A percentile compares a stretch with the other conserved stretches of the same genome.
phyloP scores from a whole-genome alignment of 2,888 invertebrate species.

The Melanophora roralis region DNA sequence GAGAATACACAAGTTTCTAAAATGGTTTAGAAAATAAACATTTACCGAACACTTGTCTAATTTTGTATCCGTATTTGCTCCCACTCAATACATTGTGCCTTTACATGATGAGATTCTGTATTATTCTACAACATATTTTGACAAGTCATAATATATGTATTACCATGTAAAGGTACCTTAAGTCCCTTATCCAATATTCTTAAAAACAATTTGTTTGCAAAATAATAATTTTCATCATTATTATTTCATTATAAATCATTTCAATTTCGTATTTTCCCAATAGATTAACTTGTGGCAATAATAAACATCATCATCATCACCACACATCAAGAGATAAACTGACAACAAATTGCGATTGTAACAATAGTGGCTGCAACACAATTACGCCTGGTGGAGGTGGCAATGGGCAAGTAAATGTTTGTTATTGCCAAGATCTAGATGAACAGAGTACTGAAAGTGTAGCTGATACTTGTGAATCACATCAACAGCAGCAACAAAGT shows the following conservation, averaged over 20 bases:
- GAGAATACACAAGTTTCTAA: no score
- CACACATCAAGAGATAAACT: slow-evolving; percentile 59
- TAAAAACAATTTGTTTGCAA: slow-evolving; percentile 32
- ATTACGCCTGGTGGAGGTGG: slow-evolving; percentile 19
- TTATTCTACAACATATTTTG: no score
- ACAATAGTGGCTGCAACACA: slow-evolving; percentile 30
- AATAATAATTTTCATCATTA: slow-evolving; percentile 30
- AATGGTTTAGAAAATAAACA: no score
- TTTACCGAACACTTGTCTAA: no score
- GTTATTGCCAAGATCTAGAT: slow-evolving; percentile 61
- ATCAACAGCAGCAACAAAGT: slow-evolving; percentile 61
- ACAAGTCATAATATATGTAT: no score
- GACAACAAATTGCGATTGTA: slow-evolving; percentile 61
- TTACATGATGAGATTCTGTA: no score
- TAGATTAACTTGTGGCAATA: slow-evolving; percentile 67
- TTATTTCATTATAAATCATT: neutral
- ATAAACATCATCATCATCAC: slow-evolving; percentile 64
- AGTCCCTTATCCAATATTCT: no score
- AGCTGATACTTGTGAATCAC: slow-evolving; percentile 70
- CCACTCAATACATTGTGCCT: no score
- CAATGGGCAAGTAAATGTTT: slow-evolving; percentile 17
- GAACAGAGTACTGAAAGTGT: slow-evolving; percentile 67
- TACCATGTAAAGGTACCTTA: no score
- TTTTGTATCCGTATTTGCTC: no score
- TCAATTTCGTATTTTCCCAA: slow-evolving; percentile 58